phyloP scores from a whole-genome alignment of 2,888 invertebrate species.

The Chloroclysta siterata region DNA sequence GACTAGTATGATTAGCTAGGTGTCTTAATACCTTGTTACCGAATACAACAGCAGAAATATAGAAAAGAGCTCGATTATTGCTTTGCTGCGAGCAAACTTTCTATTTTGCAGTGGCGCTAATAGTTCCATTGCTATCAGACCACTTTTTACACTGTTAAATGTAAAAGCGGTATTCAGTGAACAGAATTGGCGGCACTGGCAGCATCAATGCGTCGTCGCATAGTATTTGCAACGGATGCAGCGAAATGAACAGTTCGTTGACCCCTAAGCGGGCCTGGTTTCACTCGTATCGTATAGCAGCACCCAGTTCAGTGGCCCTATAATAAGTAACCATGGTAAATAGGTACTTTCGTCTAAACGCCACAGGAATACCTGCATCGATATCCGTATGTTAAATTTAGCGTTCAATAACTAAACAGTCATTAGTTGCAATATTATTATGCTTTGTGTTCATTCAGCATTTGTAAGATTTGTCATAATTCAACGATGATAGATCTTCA shows the following conservation, averaged over 20 bases:
- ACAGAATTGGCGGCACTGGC: constrained; percentile 70
- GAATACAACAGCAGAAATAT: constrained; percentile 14
- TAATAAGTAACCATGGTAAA: constrained; percentile 62
- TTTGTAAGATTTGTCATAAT: too few species aligned
- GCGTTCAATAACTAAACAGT: not conserved
- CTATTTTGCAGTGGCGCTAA: constrained; percentile 56
- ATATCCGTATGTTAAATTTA: not conserved
- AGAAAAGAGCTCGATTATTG: constrained; percentile 37
- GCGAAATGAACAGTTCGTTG: constrained; percentile 83
- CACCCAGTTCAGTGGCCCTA: constrained; percentile 80
- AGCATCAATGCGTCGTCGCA: constrained; percentile 73
- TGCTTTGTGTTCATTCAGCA: too few species aligned
- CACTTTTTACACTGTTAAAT: constrained; percentile 69
- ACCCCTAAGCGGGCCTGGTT: constrained; percentile 78
- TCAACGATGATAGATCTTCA: too few species aligned
- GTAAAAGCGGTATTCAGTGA: constrained; percentile 71
- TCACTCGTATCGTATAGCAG: constrained; percentile 79
- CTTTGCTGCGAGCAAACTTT: constrained; percentile 56
- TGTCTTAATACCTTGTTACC: not conserved
- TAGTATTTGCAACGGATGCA: constrained; percentile 84
- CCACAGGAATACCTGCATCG: constrained; percentile 25
- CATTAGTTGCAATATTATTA: not conserved
- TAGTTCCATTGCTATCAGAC: constrained; percentile 68
- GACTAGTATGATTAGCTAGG: not conserved
- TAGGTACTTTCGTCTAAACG: constrained; percentile 51